phyloP scores from a whole-genome alignment of 2,113 vertebrate species.

The Aramus guarauna region DNA sequence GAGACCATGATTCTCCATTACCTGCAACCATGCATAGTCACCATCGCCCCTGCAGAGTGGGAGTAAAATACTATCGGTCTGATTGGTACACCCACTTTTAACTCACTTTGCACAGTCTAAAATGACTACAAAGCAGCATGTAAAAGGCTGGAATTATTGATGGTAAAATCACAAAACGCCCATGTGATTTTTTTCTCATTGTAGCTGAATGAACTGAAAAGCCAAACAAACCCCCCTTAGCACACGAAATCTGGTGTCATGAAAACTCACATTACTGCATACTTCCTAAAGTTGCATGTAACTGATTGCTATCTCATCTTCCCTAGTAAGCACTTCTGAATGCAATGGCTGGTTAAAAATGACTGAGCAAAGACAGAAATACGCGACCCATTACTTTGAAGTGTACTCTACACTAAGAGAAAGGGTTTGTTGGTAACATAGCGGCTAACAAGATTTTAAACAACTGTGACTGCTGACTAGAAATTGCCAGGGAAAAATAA shows the following conservation, averaged over 20 bases:
- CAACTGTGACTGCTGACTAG: not conserved
- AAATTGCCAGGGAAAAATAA: not conserved
- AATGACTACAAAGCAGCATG: not conserved
- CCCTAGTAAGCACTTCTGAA: not conserved
- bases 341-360: not conserved
- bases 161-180: not conserved
- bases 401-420: not conserved
- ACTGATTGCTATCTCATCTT: not conserved
- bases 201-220: not conserved
- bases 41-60: not conserved
- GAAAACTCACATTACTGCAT: not conserved
- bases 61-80: slow-evolving; percentile 27
- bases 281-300: not conserved
- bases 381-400: not conserved
- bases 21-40: not conserved
- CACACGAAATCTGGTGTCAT: not conserved
- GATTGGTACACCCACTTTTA: slow-evolving; percentile 23
- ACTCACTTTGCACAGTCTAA: not conserved
- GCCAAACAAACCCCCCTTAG: not conserved
- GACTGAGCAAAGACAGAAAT: not conserved
- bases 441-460: not conserved
- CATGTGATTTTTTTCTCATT: not conserved
- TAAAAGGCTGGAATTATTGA: slow-evolving; percentile 26
- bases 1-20: slow-evolving; percentile 8
- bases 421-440: not conserved